Base-by-base conservation (phyloP, 2,113 vertebrate genomes). In the Prinia subflava region DNA sequence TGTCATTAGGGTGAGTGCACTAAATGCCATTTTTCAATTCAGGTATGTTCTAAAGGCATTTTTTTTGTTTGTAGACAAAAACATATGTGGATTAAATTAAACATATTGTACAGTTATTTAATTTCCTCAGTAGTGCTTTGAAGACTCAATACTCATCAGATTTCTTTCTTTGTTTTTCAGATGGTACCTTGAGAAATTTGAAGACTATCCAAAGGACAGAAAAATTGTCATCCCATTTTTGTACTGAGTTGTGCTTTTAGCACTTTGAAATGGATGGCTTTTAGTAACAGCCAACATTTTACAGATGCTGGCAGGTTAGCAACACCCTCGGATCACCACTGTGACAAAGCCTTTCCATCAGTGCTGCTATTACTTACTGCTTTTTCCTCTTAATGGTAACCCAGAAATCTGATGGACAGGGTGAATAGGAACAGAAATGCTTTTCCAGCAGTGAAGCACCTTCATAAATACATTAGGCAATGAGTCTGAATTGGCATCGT, bases 141-240 rank as follows among this genome's bases (percentile, higher is more conserved):
- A 90, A 70, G 60, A 55, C 17, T 69, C 8, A 7, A 12, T 90
- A 14, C 11, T 71, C 19, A 75, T 52, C 18, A 56, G 9, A n/a
- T 80, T 91, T 68, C 44, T 70, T 28, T 35, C 57, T 89, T 94
- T 94, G 80, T 94, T 93, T 96, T 98, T 68, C 97, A 99, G 99
- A 88, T 99, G 99, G 99, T 99, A 99, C 89, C 98, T 98, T 46
- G 83, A 97, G 35, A 99, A 99, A 96, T 99, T 99, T 97, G 98
- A 99, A 97, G 98, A 99, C 94, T 99, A 99, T 85, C 99, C 99
- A 2, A 99, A 98, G 94, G 91, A 67, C 47, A 98, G 99, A 91
- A 99, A 99, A 97, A 98, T 98, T 33, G 55, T 99, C 59, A 98
- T 99, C 90, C 99, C 99, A 1, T 99, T 99, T 98, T 35, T 99